Evolutionary conservation across 2,113 vertebrate genomes (phyloP).

Genomic region (Gymnocephalus cernua): DNA sequence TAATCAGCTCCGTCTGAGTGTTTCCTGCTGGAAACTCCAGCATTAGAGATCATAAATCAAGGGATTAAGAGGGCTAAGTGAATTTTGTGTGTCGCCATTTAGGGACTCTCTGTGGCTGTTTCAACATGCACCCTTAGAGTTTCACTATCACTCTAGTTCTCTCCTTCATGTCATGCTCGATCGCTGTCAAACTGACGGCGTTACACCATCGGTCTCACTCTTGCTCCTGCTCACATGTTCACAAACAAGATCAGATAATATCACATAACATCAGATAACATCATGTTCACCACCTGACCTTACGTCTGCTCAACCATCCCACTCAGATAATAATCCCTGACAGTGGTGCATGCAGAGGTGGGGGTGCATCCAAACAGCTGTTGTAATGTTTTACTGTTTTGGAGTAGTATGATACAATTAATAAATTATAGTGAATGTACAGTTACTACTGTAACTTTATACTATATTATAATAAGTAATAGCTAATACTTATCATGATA

Average conservation of each 20-base stretch:
- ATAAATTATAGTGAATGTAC: not conserved
- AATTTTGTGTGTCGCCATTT: slow-evolving; percentile 24
- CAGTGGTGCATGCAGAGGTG: not conserved
- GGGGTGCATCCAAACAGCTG: not conserved
- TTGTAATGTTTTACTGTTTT: not conserved
- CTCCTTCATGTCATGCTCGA: slow-evolving; percentile 31
- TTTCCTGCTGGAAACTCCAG: slow-evolving; percentile 12
- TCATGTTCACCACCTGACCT: slow-evolving; percentile 46
- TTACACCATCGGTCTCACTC: slow-evolving; percentile 18
- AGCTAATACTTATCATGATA: not conserved
- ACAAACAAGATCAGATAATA: slow-evolving; percentile 42
- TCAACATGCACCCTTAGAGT: slow-evolving; percentile 7
- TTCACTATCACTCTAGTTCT: slow-evolving; percentile 8
- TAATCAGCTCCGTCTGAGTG: slow-evolving; percentile 39
- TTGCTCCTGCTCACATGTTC: slow-evolving; percentile 11
- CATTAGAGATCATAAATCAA: slow-evolving; percentile 44
- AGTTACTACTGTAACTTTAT: not conserved
- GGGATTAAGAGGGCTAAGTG: slow-evolving; percentile 20
- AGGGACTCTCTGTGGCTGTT: not conserved
- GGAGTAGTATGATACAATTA: not conserved
- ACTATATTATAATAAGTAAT: not conserved
- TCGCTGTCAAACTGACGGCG: slow-evolving; percentile 22
- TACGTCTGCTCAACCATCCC: slow-evolving; percentile 16
- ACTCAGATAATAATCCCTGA: slow-evolving; percentile 40
- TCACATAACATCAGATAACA: slow-evolving; percentile 43